These are phyloP conservation scores for Koerneria pararmatus DNA, from an alignment of 2,888 invertebrate genomes.

Conservation along the genomic window DNA sequence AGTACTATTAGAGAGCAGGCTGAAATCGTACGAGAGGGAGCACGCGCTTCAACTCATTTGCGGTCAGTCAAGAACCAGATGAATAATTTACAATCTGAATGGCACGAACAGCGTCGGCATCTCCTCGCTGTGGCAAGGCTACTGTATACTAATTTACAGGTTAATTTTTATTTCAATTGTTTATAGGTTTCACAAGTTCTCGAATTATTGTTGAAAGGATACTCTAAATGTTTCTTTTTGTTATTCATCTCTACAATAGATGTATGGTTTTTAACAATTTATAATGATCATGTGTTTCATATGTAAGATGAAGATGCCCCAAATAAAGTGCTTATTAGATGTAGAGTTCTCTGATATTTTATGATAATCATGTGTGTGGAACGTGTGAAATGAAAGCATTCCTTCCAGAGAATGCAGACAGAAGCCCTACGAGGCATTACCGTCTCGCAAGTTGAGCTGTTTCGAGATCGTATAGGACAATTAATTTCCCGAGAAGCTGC, in stretches of 20 bases:
- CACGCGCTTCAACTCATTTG: conserved; percentile 26
- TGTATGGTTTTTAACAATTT: too few relatives aligned
- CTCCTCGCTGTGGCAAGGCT: conserved; percentile 25
- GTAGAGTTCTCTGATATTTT: too few relatives aligned
- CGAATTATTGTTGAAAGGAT: too few relatives aligned
- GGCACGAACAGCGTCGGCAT: conserved; percentile 26
- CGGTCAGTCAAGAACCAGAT: conserved; percentile 20
- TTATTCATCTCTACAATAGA: too few relatives aligned
- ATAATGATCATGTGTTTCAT: too few relatives aligned
- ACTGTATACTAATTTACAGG: conserved; percentile 26
- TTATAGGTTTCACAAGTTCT: too few relatives aligned
- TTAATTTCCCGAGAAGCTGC: conserved; percentile 10
- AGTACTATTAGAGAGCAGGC: conserved; percentile 47
- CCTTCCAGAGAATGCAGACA: conserved; percentile 16
- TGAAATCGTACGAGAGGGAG: conserved; percentile 41
- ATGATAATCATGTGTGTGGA: too few relatives aligned
- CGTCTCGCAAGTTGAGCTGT: conserved; percentile 20
- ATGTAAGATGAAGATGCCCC: too few relatives aligned
- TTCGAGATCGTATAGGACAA: conserved; percentile 19
- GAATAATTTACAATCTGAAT: conserved; percentile 5
- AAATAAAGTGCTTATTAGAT: too few relatives aligned
- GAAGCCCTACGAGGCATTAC: conserved; percentile 17
- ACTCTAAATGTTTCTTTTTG: too few relatives aligned
- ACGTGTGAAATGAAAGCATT: too few relatives aligned
- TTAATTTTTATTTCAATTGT: conserved; percentile 15